Evolutionary conservation across 1,140 invertebrate species (phyloP).

Genomic region (Drosophila biarmipes): DNA sequence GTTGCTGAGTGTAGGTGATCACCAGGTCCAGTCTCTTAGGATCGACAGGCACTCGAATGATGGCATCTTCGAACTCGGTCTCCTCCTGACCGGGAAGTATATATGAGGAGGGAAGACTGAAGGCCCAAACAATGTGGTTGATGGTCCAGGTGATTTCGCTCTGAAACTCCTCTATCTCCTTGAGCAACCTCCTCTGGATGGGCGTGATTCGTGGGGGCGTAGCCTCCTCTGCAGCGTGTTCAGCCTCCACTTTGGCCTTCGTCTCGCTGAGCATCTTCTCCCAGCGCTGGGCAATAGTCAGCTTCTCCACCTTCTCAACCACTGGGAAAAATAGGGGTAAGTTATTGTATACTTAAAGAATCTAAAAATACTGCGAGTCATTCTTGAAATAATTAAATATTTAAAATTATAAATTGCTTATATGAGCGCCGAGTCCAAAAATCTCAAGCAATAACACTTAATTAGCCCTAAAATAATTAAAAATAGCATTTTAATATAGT

Average conservation of each 20-base stretch:
- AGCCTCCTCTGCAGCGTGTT: constrained; percentile 61
- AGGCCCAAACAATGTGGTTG: constrained; percentile 88
- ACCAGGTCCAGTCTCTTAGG: constrained; percentile 84
- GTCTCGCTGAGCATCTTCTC: constrained; percentile 73
- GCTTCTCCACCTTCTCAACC: constrained; percentile 59
- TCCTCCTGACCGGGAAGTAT: constrained; percentile 82
- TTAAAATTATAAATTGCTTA: too few relatives aligned
- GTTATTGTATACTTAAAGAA: neutral
- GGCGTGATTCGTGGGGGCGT: constrained; percentile 61
- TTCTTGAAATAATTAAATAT: too few relatives aligned
- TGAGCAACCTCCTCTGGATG: constrained; percentile 62
- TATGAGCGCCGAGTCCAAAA: too few relatives aligned
- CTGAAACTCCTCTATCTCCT: constrained; percentile 72
- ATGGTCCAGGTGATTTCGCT: constrained; percentile 85
- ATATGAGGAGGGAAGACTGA: constrained; percentile 87
- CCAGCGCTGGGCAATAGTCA: constrained; percentile 76
- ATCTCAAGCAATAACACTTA: too few relatives aligned
- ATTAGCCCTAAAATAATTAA: too few relatives aligned
- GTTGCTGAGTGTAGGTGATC: constrained; percentile 85
- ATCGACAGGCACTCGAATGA: constrained; percentile 85
- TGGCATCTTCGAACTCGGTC: constrained; percentile 85
- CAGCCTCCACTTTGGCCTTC: constrained; percentile 69
- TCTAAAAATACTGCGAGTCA: too few relatives aligned
- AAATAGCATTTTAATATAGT: too few relatives aligned
- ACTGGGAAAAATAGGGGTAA: constrained; percentile 11